Evolutionary conservation across 2,797 vertebrate genomes (phyloP), one percentile per base, ranked within the genome.

Genomic region (Chloroceryle amazona): DNA sequence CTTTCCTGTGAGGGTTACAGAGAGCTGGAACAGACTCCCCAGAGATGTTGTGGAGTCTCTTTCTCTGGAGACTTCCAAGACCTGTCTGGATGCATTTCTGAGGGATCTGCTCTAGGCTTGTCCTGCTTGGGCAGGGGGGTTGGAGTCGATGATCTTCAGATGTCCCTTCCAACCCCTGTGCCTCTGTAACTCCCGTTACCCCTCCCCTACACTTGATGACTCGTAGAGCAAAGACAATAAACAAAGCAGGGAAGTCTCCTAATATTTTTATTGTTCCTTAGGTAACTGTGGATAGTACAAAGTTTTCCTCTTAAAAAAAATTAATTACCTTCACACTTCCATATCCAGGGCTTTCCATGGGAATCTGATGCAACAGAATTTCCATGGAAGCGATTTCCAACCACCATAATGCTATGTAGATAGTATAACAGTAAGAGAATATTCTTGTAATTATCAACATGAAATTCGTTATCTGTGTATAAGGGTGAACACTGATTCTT

Each of bases 221-320:
- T 74, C 6, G 2, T 21, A 37, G 42, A 90, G 70, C 62, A 14
- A 92, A 89, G 67, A 92, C 90, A 92, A 94, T 25, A 46, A 78
- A 67, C 9, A 46, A 80, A 91, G 74, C 93, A 6, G 61, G 60
- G 67, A 79, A 80, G 68, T 96, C 96, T 97, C 96, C 97, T 98
- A 98, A 91, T 96, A 90, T 86, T 95, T 98, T 98, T 98, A 98
- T 98, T 98, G 95, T 98, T 98, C 97, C 96, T 98, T 96, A 95
- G 95, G 67, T 97, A 97, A 96, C 97, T 94, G 97, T 97, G 94
- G 98, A 97, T 72, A 96, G 97, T 98, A 98, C 98, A 98, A 97
- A 98, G 96, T 90, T 95, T 92, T 96, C 96, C 96, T 98, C 94
- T 93, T 94, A 93, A 97, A 97, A 98, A 92, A 96, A 96, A 20